phyloP scores from a whole-genome alignment of 2,797 vertebrate genomes.

The Semaprochilodus insignis region DNA sequence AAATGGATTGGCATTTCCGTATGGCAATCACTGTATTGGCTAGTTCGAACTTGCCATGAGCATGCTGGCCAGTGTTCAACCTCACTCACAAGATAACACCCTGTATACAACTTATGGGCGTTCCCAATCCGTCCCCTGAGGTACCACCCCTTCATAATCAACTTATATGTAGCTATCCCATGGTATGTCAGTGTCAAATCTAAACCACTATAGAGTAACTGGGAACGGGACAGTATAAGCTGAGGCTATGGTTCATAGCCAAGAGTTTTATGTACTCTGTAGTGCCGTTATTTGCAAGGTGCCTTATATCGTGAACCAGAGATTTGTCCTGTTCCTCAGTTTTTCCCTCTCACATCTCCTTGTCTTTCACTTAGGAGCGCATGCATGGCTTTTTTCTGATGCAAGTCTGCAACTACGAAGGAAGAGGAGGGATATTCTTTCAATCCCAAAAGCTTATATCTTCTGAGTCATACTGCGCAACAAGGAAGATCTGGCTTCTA shows the following conservation, averaged over 20 bases:
- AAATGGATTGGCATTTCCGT: no score
- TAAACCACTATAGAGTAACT: not conserved
- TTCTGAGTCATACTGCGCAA: conserved; percentile 59
- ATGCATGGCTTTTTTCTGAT: conserved; percentile 19
- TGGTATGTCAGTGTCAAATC: no score
- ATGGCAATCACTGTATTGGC: no score
- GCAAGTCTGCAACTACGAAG: conserved; percentile 50
- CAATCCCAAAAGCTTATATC: conserved; percentile 66
- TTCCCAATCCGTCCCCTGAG: no score
- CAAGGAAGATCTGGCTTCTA: conserved; percentile 80
- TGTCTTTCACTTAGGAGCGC: conserved; percentile 14
- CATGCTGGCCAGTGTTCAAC: no score
- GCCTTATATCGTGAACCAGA: not conserved
- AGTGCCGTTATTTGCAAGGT: not conserved
- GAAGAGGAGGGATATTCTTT: conserved; percentile 59
- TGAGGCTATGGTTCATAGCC: not conserved
- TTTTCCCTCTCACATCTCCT: conserved; percentile 5
- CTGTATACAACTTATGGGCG: no score
- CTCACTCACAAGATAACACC: no score
- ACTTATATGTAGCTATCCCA: no score
- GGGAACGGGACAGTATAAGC: not conserved
- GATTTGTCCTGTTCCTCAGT: not conserved
- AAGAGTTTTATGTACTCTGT: not conserved
- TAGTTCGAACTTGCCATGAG: no score
- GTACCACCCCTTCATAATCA: no score